Conservation (phyloP, 37 sponge, comb jelly and placozoan genomes). For the Petrosia ficiformis region DNA sequence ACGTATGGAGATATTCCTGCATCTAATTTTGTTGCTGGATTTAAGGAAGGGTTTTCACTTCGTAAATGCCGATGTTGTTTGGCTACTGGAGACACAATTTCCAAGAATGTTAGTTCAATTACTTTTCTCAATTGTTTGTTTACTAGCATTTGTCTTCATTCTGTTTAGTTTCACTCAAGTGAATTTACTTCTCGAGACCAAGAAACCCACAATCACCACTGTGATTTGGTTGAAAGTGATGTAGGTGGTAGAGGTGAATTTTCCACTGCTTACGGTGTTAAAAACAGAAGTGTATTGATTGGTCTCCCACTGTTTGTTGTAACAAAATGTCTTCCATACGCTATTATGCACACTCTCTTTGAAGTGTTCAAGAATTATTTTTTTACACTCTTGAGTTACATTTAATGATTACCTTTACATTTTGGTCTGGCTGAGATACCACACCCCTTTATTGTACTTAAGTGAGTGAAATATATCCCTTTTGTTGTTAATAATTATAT, state of each 20-base stretch:
- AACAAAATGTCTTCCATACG: conserved; percentile 12
- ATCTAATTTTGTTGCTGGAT: conserved; percentile 12
- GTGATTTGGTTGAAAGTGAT: background rate
- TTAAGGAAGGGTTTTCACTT: conserved; percentile 12
- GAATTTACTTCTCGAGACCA: background rate
- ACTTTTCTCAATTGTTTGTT: background rate
- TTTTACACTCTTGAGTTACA: no score
- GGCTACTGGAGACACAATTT: background rate
- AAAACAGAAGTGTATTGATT: background rate
- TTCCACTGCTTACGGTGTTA: conserved; percentile 14
- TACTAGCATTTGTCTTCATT: no score
- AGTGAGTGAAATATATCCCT: no score
- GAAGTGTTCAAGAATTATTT: background rate
- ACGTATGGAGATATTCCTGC: conserved; percentile 27
- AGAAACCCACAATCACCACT: background rate
- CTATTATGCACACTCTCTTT: conserved; percentile 24
- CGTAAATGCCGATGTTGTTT: conserved; percentile 21
- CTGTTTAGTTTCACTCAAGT: background rate
- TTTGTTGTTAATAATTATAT: no score
- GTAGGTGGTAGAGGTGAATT: background rate
- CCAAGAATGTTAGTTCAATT: background rate
- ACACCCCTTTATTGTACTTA: no score
- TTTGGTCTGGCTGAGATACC: no score
- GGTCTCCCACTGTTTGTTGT: conserved; percentile 10
- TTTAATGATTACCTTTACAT: no score